Conservation (phyloP, 1,140 invertebrate species). For the Tetramorium parvispinum region DNA sequence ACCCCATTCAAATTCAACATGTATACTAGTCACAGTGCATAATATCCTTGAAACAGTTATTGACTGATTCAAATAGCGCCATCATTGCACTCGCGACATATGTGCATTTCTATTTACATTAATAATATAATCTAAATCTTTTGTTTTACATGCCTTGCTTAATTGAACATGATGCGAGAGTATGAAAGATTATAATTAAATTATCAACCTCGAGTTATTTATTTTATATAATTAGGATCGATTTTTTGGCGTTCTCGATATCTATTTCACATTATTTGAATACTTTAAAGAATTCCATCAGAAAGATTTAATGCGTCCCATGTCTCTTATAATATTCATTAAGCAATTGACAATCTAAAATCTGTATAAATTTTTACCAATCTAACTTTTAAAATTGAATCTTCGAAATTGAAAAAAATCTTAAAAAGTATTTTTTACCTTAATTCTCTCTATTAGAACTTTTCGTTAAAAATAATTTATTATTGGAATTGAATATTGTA, state of each 20-base stretch:
- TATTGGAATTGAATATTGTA: not conserved
- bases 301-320: constrained; percentile 6
- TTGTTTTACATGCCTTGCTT: constrained; percentile 32
- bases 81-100: not conserved
- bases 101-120: constrained; percentile 23
- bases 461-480: not conserved
- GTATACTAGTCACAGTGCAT: not conserved
- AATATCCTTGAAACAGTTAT: constrained; percentile 41
- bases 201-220: constrained; percentile 67
- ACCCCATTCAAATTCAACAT: constrained; percentile 33
- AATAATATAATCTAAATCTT: constrained; percentile 61
- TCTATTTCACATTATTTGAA: constrained; percentile 70
- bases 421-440: not conserved
- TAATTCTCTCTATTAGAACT: not conserved
- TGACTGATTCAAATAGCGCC: constrained; percentile 41
- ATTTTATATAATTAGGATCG: constrained; percentile 68
- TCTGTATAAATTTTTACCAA: constrained; percentile 3
- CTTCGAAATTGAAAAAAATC: not conserved
- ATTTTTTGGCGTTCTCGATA: constrained; percentile 49
- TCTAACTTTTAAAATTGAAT: not conserved
- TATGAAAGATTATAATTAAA: constrained; percentile 65
- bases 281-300: constrained; percentile 59
- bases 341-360: constrained; percentile 16
- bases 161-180: constrained; percentile 37
- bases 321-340: constrained; percentile 35